Base-by-base conservation (phyloP, 2,113 vertebrate genomes). In the Sinocyclocheilus anophthalmus region DNA sequence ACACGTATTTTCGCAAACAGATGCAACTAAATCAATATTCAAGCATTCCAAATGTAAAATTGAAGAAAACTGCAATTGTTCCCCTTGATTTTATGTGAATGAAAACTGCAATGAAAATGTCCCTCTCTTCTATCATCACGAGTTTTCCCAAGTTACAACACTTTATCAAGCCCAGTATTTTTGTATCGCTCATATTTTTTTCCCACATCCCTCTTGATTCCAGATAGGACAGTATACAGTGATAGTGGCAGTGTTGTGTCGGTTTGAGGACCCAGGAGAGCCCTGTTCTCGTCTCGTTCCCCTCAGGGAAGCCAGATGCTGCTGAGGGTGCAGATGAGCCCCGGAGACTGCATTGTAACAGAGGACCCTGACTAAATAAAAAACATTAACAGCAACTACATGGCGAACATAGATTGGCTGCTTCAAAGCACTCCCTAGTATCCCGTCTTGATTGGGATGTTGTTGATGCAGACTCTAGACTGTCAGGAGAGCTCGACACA, bases 291-390 rank as follows among this genome's bases (percentile, higher is more conserved):
- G 6, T 80, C 57, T 67, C 57, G 5, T 63, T 63, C 67, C 84
- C 83, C 83, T 63, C 39, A 69, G 81, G 84, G 70, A 88, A 26
- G 67, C 76, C 86, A 88, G 76, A 86, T 84, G 86, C 81, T 87
- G 80, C 81, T 61, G 30, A 30, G 30, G 30, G 30, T 30, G 30
- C 30, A 30, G 30, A n/a, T 18, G 57, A 24, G 37, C 69, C 69
- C 82, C 81, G 39, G 87, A 84, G 39, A 55, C 16, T 13, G 53
- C 37, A 5, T 2, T 76, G 73, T 18, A 61, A 24, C 37, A 76
- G 79, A 80, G 61, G 48, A 45, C 67, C 53, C 37, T 18, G 42
- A 48, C 81, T 80, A 83, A 26, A 75, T 65, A 69, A 73, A 50
- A 77, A 79, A 69, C 72, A 69, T 53, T 75, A 79, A 83, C 61